A percentile compares a stretch with the other conserved stretches of the same genome.
Conservation (phyloP, 2,888 invertebrate genomes). For the Cheilosia vulpina region DNA sequence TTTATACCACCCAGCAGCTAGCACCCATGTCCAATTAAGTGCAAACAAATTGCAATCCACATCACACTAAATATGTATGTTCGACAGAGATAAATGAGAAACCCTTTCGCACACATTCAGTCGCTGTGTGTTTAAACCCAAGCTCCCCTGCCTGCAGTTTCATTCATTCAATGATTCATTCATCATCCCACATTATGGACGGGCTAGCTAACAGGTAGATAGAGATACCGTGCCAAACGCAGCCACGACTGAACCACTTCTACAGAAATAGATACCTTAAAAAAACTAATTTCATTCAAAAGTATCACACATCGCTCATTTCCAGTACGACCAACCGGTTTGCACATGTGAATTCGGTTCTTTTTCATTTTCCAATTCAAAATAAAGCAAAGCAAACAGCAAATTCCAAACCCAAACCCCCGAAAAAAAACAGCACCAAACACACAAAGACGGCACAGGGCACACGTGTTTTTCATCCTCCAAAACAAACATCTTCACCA, state of each 20-base stretch:
- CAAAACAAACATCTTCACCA: slow-evolving; percentile 9
- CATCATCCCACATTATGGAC: slow-evolving; percentile 38
- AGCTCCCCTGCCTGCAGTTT: slow-evolving; percentile 4
- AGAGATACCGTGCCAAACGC: background rate
- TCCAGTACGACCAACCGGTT: slow-evolving; percentile 43
- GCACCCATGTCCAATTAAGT: slow-evolving; percentile 30
- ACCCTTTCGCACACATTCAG: slow-evolving; percentile 12
- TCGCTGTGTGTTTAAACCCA: background rate
- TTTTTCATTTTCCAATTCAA: background rate
- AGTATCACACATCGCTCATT: slow-evolving; percentile 41
- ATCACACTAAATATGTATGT: background rate
- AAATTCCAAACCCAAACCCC: background rate
- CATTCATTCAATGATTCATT: slow-evolving; percentile 18
- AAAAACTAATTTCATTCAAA: slow-evolving; percentile 61
- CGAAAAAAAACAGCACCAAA: background rate
- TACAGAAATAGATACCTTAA: background rate
- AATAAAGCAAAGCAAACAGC: slow-evolving; percentile 46
- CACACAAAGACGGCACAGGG: slow-evolving; percentile 4
- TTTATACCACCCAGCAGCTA: background rate
- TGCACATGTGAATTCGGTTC: slow-evolving; percentile 46
- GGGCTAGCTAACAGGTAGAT: slow-evolving; percentile 16
- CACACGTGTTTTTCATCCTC: slow-evolving; percentile 31
- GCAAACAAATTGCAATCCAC: slow-evolving; percentile 30
- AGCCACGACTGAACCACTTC: background rate
- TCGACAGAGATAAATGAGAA: slow-evolving; percentile 12